Conservation (phyloP, 2,888 invertebrate species). For the Pyrrhosoma nymphula region DNA sequence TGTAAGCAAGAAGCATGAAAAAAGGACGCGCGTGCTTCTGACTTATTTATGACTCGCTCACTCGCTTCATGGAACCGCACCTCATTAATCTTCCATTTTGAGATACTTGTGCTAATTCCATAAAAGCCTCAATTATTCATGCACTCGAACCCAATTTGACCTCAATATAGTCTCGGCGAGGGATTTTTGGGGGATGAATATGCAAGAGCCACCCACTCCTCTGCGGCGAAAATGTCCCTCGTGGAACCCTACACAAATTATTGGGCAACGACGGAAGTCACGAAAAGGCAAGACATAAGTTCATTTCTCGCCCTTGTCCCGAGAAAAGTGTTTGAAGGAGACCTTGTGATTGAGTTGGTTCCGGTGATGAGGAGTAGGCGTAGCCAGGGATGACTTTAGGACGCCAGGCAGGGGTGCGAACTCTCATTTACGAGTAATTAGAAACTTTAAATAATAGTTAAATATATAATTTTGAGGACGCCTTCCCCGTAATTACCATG, state of each 20-base stretch:
- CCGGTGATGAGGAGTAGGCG: neutral
- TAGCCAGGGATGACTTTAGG: neutral
- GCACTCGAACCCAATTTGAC: neutral
- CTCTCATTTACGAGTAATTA: no score
- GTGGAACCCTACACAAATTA: neutral
- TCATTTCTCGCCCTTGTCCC: neutral
- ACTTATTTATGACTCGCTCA: neutral
- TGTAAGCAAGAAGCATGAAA: no score
- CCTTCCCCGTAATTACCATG: no score
- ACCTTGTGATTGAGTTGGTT: neutral
- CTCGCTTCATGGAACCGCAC: neutral
- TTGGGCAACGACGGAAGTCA: neutral
- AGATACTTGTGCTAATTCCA: conserved; percentile 4
- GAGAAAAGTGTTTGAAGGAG: neutral
- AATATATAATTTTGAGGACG: no score
- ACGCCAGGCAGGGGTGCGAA: no score
- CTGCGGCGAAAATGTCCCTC: conserved; percentile 1
- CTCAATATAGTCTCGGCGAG: neutral
- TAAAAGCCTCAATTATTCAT: conserved; percentile 35
- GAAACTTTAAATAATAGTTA: no score
- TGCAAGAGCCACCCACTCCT: neutral
- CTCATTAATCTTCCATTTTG: conserved; percentile 12
- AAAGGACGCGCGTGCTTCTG: neutral
- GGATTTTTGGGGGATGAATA: neutral
- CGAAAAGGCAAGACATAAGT: neutral